These are phyloP conservation scores for Hedychridium roseum DNA, from an alignment of 2,888 invertebrate genomes.

Conservation along the genomic window DNA sequence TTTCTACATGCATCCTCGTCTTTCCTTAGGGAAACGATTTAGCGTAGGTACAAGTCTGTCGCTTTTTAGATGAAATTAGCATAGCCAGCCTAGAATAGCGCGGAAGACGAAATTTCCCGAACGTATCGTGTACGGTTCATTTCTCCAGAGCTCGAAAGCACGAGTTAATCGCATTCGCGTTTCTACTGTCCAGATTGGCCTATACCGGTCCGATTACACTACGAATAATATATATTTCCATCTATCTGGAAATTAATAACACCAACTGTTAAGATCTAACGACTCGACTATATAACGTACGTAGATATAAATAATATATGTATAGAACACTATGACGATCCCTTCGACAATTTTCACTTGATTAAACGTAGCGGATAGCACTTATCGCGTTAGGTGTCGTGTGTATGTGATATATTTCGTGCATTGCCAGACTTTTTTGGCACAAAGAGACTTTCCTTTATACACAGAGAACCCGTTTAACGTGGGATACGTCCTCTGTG, in stretches of 20 bases:
- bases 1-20: slow-evolving; percentile 63
- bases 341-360: slow-evolving; percentile 32
- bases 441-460: too few species aligned
- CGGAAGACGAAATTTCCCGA: slow-evolving; percentile 10
- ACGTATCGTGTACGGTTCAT: neutral
- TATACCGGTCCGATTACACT: slow-evolving; percentile 24
- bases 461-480: too few species aligned
- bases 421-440: slow-evolving; percentile 20
- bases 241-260: slow-evolving; percentile 11
- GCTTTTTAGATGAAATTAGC: slow-evolving; percentile 44
- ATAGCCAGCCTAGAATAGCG: slow-evolving; percentile 43
- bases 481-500: too few species aligned
- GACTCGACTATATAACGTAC: neutral
- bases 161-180: slow-evolving; percentile 23
- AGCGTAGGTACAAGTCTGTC: slow-evolving; percentile 37
- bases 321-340: slow-evolving; percentile 7
- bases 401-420: slow-evolving; percentile 41
- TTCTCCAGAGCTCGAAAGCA: neutral
- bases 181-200: slow-evolving; percentile 38
- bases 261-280: slow-evolving; percentile 11
- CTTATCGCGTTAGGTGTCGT: slow-evolving; percentile 41
- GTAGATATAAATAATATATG: neutral
- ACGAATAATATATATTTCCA: slow-evolving; percentile 6
- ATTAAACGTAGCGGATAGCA: too few species aligned
- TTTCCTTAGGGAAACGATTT: slow-evolving; percentile 21